Evolutionary conservation across 2,888 invertebrate genomes (phyloP).

Genomic region (Cybosia mesomella): DNA sequence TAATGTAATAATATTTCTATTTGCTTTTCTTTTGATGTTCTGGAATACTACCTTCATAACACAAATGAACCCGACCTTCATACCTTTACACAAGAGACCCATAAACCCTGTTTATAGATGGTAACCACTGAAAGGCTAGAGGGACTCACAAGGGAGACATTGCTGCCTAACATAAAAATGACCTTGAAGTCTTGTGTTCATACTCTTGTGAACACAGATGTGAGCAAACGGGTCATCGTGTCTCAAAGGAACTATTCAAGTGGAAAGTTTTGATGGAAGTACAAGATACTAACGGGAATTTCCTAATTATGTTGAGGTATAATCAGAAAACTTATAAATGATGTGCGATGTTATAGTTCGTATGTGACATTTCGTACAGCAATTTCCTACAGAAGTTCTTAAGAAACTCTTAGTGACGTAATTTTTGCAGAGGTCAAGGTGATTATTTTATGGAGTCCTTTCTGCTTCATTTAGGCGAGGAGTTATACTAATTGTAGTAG

Average conservation of each 20-base stretch:
- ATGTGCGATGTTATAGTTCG: constrained; percentile 19
- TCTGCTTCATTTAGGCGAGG: neutral
- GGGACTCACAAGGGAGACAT: constrained; percentile 25
- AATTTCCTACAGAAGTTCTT: too few species aligned
- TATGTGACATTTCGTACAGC: too few species aligned
- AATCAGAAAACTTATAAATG: constrained; percentile 57
- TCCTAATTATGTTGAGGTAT: constrained; percentile 31
- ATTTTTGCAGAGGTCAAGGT: neutral
- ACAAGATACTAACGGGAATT: constrained; percentile 1
- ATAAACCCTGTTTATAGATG: constrained; percentile 27
- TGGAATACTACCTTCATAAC: neutral
- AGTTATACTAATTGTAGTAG: neutral
- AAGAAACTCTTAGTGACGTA: neutral
- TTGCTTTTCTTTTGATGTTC: neutral
- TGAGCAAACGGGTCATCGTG: constrained; percentile 53
- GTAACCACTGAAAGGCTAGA: constrained; percentile 18
- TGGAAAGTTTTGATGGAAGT: constrained; percentile 33
- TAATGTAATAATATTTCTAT: too few species aligned
- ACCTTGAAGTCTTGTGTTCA: constrained; percentile 29
- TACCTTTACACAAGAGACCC: constrained; percentile 6
- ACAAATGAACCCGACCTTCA: constrained; percentile 9
- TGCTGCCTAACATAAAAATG: constrained; percentile 21
- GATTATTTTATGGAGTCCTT: neutral
- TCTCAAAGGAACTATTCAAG: constrained; percentile 49
- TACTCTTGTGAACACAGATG: constrained; percentile 34